These are phyloP conservation scores for Hydrotaea diabolus DNA, from an alignment of 2,888 invertebrate genomes.

Conservation along the genomic window DNA sequence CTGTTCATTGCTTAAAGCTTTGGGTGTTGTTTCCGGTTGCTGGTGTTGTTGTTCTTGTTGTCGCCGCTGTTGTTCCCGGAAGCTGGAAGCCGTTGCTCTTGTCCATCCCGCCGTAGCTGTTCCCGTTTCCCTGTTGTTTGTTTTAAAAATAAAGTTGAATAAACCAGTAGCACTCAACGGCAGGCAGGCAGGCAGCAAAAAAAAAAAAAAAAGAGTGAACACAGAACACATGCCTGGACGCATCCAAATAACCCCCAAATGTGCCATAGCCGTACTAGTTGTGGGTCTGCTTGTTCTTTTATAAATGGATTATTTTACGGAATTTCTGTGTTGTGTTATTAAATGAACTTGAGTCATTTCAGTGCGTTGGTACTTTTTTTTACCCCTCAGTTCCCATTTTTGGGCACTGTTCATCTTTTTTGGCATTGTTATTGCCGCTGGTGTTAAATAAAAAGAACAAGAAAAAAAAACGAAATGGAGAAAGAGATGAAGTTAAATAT, in stretches of 20 bases:
- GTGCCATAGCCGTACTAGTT: too few species aligned
- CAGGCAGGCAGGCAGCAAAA: too few species aligned
- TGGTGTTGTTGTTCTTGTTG: neutral
- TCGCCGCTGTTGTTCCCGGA: too few species aligned
- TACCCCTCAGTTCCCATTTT: neutral
- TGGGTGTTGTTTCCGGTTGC: neutral
- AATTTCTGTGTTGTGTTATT: conserved; percentile 27
- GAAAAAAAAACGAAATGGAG: neutral
- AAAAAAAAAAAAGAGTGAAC: too few species aligned
- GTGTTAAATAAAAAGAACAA: neutral
- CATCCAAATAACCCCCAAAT: too few species aligned
- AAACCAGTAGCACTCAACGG: neutral
- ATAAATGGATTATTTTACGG: conserved; percentile 33
- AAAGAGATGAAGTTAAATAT: neutral
- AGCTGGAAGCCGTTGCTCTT: too few species aligned
- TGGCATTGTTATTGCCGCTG: too few species aligned
- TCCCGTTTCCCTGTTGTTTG: neutral
- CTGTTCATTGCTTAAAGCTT: neutral
- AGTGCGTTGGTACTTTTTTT: neutral
- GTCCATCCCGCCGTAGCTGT: neutral
- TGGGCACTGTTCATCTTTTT: too few species aligned
- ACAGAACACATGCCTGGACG: too few species aligned
- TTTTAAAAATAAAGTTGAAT: conserved; percentile 19
- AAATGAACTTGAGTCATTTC: conserved; percentile 39
- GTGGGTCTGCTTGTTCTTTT: neutral